phyloP scores from a whole-genome alignment of 2,797 vertebrate genomes.

The Selene dorsalis region DNA sequence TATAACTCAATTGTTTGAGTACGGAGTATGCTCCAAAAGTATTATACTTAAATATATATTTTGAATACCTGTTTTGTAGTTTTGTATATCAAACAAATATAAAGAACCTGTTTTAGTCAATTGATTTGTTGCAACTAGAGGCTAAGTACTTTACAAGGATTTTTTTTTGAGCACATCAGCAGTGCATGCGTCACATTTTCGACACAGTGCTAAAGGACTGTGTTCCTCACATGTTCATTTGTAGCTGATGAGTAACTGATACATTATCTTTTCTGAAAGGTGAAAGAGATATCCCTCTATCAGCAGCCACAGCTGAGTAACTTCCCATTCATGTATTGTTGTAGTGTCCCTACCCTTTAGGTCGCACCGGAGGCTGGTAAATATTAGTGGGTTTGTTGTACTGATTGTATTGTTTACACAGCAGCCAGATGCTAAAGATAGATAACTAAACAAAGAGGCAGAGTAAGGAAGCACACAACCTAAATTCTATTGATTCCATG shows the following conservation, averaged over 20 bases:
- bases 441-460: conserved; percentile 64
- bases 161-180: background rate
- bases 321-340: conserved; percentile 77
- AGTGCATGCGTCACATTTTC: conserved; percentile 13
- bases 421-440: conserved; percentile 73
- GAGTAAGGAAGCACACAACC: conserved; percentile 52
- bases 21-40: background rate
- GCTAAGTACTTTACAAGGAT: background rate
- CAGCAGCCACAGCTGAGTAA: conserved; percentile 72
- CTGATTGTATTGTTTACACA: conserved; percentile 72
- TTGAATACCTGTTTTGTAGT: background rate
- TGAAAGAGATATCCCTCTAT: conserved; percentile 64
- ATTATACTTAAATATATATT: conserved; percentile 1
- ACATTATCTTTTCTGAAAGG: conserved; percentile 51
- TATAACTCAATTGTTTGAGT: conserved; percentile 21
- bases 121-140: background rate
- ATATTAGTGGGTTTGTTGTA: conserved; percentile 72
- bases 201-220: conserved; percentile 6
- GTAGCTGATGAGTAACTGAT: conserved; percentile 53
- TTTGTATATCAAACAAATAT: conserved; percentile 1
- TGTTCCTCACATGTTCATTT: conserved; percentile 57
- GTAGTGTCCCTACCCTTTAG: conserved; percentile 51
- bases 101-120: background rate
- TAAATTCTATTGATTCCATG: conserved; percentile 70
- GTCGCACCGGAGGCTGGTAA: conserved; percentile 67